Conservation (phyloP, 1,140 invertebrate species). For the Grapholita molesta region DNA sequence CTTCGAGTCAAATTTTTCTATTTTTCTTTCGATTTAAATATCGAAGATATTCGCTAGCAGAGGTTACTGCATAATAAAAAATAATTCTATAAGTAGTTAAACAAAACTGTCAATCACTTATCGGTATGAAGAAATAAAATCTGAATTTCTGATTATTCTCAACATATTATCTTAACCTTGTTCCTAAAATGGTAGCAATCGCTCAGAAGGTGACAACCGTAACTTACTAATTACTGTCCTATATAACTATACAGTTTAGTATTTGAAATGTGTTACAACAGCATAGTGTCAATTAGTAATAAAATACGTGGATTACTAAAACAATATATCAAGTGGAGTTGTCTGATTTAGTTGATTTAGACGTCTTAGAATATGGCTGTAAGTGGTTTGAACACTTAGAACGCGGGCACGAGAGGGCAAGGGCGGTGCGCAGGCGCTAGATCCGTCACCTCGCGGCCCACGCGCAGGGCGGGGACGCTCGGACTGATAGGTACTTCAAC, state of each 20-base stretch:
- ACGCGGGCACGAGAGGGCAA: background rate
- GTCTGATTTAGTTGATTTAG: background rate
- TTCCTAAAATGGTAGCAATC: background rate
- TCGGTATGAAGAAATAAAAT: background rate
- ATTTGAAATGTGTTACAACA: too few species aligned
- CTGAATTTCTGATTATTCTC: background rate
- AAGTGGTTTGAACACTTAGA: background rate
- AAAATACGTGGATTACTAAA: background rate
- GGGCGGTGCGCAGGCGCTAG: background rate
- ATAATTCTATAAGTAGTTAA: too few species aligned
- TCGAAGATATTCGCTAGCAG: too few species aligned
- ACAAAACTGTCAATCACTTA: background rate
- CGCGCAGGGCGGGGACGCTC: background rate
- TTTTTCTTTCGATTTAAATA: too few species aligned
- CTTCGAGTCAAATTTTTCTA: too few species aligned
- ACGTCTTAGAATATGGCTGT: background rate
- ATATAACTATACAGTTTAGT: too few species aligned
- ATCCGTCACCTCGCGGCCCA: background rate
- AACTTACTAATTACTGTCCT: background rate
- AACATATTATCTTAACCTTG: background rate
- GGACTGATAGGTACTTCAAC: background rate
- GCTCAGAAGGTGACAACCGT: background rate
- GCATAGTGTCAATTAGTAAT: background rate
- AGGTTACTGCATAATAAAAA: too few species aligned
- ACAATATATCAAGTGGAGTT: background rate